phyloP scores from a whole-genome alignment of 2,888 invertebrate species.

The Drosophila neonasuta region DNA sequence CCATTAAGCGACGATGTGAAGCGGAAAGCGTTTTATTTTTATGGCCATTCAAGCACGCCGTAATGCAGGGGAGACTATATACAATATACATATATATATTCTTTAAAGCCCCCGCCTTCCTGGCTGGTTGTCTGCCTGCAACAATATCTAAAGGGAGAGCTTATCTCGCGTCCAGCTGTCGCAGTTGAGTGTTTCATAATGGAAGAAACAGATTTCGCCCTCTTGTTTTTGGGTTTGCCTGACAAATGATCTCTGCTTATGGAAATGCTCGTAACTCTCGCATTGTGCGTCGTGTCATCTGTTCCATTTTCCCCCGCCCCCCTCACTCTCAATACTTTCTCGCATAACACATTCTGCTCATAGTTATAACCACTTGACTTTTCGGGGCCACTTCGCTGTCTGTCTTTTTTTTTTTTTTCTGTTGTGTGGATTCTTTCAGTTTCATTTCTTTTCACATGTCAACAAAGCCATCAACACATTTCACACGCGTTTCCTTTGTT shows the following conservation, averaged over 20 bases:
- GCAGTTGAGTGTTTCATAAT: constrained; percentile 49
- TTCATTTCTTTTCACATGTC: constrained; percentile 66
- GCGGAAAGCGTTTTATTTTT: constrained; percentile 57
- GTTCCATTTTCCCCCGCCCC: neutral
- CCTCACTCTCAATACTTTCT: constrained; percentile 10
- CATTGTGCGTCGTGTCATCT: constrained; percentile 41
- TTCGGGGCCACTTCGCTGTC: constrained; percentile 27
- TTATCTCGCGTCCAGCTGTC: constrained; percentile 45
- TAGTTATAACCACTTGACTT: constrained; percentile 68
- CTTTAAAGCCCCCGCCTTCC: constrained; percentile 32
- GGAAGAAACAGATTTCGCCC: constrained; percentile 50
- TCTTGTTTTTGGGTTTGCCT: constrained; percentile 21
- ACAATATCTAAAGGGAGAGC: constrained; percentile 28
- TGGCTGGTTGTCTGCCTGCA: too few relatives aligned
- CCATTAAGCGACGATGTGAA: constrained; percentile 57
- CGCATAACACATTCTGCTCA: constrained; percentile 9
- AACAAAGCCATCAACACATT: constrained; percentile 67
- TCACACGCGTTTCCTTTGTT: constrained; percentile 63
- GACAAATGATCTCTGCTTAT: constrained; percentile 69
- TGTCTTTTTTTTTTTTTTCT: neutral
- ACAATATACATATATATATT: neutral
- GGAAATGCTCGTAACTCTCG: constrained; percentile 47
- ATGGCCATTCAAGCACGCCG: constrained; percentile 27
- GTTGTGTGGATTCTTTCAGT: constrained; percentile 39
- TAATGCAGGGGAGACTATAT: neutral